Conservation (phyloP, 2,888 invertebrate species). For the Ommatoiulus sabulosus region DNA sequence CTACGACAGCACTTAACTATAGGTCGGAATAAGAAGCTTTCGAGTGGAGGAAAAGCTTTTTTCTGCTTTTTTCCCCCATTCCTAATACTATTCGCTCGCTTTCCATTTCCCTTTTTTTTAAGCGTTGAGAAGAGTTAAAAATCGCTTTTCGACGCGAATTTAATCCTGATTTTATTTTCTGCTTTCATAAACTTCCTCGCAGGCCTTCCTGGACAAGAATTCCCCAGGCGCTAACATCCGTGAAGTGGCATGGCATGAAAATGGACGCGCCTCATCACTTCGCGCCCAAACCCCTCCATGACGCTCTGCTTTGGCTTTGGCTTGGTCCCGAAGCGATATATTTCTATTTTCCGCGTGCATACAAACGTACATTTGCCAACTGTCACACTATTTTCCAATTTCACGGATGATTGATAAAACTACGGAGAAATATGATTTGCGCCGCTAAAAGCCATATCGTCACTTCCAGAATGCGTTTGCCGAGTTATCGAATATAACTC, state of each 20-base stretch:
- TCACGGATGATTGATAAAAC: slow-evolving; percentile 3
- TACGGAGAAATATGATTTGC: not conserved
- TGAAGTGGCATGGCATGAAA: not conserved
- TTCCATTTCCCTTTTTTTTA: not conserved
- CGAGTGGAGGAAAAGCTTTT: not conserved
- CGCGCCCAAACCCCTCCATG: not conserved
- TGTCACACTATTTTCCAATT: slow-evolving; percentile 43
- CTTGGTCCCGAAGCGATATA: not conserved
- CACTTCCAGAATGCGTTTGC: not conserved
- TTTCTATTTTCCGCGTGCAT: slow-evolving; percentile 24
- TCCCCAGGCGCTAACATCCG: not conserved
- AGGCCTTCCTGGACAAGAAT: not conserved
- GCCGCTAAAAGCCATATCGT: slow-evolving; percentile 26
- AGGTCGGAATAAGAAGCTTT: slow-evolving; percentile 31
- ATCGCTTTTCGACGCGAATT: slow-evolving; percentile 17
- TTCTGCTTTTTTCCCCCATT: not conserved
- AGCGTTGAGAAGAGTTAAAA: not conserved
- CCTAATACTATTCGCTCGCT: not conserved
- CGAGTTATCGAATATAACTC: not conserved
- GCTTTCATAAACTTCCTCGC: not conserved
- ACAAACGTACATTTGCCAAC: not conserved
- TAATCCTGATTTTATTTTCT: slow-evolving; percentile 17
- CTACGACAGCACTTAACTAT: not conserved
- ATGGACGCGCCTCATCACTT: not conserved
- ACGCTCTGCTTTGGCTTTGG: not conserved